phyloP scores from a whole-genome alignment of 2,888 invertebrate species.

The Cremastobaeus sp. region DNA sequence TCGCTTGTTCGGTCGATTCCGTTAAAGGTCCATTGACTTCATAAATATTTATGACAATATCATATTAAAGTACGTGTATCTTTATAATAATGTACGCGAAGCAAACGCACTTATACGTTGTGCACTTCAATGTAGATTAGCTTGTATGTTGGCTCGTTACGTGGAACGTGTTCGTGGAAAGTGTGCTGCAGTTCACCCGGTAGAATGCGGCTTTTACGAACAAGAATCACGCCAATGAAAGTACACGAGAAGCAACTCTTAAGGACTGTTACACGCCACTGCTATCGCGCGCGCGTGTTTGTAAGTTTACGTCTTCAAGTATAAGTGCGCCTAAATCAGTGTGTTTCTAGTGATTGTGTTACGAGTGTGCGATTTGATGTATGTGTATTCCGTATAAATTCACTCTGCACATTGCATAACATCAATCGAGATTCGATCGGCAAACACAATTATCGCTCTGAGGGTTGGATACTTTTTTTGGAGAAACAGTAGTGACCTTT shows the following conservation, averaged over 20 bases:
- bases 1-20: constrained; percentile 8
- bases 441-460: constrained; percentile 57
- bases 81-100: constrained; percentile 44
- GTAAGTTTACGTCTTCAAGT: background rate
- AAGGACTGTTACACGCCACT: constrained; percentile 48
- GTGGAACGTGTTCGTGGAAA: constrained; percentile 60
- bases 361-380: constrained; percentile 42
- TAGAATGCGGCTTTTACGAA: constrained; percentile 69
- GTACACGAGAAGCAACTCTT: constrained; percentile 57
- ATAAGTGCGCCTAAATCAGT: background rate
- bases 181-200: constrained; percentile 60
- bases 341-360: constrained; percentile 19
- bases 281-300: constrained; percentile 20
- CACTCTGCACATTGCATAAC: constrained; percentile 61
- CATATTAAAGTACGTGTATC: constrained; percentile 37
- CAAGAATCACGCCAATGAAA: constrained; percentile 70
- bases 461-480: constrained; percentile 59
- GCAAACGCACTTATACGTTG: constrained; percentile 46
- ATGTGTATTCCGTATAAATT: constrained; percentile 58
- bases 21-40: constrained; percentile 16
- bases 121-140: constrained; percentile 50
- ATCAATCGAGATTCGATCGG: constrained; percentile 61
- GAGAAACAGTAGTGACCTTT: constrained; percentile 63
- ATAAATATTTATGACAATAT: constrained; percentile 49
- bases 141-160: constrained; percentile 54